Evolutionary conservation across 2,113 vertebrate genomes (phyloP).

Genomic region (Pygoscelis adeliae): DNA sequence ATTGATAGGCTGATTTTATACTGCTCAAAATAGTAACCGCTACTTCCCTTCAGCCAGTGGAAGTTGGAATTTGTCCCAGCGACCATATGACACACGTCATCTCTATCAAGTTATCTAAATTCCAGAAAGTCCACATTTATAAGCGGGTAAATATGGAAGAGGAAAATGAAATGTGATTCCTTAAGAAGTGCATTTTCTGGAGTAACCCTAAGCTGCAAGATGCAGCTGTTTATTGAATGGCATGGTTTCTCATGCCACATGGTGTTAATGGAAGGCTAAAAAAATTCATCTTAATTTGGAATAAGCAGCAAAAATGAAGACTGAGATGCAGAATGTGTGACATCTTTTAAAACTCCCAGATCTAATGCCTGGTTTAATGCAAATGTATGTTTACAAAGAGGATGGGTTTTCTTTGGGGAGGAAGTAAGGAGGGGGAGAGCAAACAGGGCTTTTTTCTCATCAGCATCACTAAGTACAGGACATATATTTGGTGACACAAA

Average conservation of each 20-base stretch:
- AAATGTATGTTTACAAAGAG: background rate
- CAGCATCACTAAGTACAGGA: background rate
- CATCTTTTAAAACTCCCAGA: background rate
- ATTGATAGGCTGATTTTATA: background rate
- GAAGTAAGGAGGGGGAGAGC: background rate
- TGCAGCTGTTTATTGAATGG: background rate
- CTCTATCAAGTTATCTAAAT: background rate
- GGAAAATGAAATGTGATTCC: background rate
- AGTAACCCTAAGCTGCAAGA: background rate
- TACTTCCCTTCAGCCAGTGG: background rate
- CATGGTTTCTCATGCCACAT: background rate
- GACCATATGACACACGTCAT: background rate
- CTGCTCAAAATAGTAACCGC: background rate
- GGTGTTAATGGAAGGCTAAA: background rate
- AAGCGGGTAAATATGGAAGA: background rate
- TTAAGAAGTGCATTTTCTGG: background rate
- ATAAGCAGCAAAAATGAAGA: background rate
- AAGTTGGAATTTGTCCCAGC: background rate
- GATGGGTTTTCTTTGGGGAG: background rate
- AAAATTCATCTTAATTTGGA: background rate
- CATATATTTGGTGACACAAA: rapidly evolving
- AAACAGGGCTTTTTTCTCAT: background rate
- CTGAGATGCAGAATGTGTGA: background rate
- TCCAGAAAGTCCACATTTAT: background rate
- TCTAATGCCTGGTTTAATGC: background rate